Evolutionary conservation across 2,888 invertebrate species (phyloP).

Genomic region (Parnassius glacialis): DNA sequence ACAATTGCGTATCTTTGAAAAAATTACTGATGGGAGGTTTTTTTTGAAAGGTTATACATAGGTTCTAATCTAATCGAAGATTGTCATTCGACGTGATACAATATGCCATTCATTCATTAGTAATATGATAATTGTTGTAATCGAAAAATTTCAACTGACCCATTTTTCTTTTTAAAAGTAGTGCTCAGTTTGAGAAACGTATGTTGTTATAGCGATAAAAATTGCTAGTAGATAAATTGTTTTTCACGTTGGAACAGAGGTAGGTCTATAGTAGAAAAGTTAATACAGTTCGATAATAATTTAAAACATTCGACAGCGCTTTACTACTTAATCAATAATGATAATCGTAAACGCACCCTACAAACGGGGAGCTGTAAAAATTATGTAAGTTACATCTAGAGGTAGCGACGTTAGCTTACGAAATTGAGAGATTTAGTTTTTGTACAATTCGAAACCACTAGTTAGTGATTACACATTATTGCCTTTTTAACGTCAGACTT

Average conservation of each 20-base stretch:
- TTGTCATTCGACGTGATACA: slow-evolving; percentile 32
- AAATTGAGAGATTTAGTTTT: slow-evolving; percentile 70
- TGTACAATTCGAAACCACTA: slow-evolving; percentile 72
- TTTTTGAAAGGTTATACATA: not conserved
- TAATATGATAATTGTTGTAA: slow-evolving; percentile 26
- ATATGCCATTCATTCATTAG: slow-evolving; percentile 42
- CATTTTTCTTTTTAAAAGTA: slow-evolving; percentile 36
- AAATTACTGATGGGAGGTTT: not conserved
- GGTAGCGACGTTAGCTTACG: slow-evolving; percentile 62
- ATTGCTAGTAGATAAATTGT: slow-evolving; percentile 1
- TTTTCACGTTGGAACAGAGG: not conserved
- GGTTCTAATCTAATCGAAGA: slow-evolving; percentile 1
- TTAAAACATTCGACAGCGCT: slow-evolving; percentile 2
- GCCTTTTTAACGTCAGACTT: slow-evolving; percentile 42
- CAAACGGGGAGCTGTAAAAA: slow-evolving; percentile 56
- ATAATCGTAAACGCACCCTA: slow-evolving; percentile 16
- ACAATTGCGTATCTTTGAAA: not conserved
- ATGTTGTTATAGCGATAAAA: slow-evolving; percentile 12
- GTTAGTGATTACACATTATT: slow-evolving; percentile 55
- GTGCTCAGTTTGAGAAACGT: slow-evolving; percentile 32
- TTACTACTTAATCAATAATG: slow-evolving; percentile 12
- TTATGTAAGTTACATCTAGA: slow-evolving; percentile 62
- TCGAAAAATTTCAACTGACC: slow-evolving; percentile 33
- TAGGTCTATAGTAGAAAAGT: slow-evolving; percentile 1
- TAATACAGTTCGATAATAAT: slow-evolving; percentile 2